Base-by-base conservation (phyloP, 2,113 vertebrate species). In the Orycteropus afer region DNA sequence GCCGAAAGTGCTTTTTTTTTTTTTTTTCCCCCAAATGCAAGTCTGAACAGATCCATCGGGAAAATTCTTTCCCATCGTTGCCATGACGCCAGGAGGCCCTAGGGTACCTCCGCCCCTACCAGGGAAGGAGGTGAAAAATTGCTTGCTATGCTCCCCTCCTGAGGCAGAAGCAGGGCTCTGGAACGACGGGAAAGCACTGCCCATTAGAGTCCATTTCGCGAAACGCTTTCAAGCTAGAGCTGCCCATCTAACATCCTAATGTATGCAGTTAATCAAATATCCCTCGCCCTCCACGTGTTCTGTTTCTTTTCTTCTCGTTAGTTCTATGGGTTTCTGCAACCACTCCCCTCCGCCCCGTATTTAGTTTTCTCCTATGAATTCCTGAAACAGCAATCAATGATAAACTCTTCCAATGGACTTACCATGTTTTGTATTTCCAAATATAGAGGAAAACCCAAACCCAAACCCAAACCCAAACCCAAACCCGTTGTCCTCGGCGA, bases 321-420 rank as follows among this genome's bases (percentile, higher is more conserved):
- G 45, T 87, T 93, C 34, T 89, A 2, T n/a, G n/a, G n/a, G n/a
- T n/a, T n/a, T n/a, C n/a, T n/a, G n/a, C n/a, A n/a, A n/a, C n/a
- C n/a, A n/a, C n/a, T n/a, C n/a, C n/a, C n/a, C n/a, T n/a, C n/a
- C n/a, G n/a, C n/a, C n/a, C n/a, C n/a, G n/a, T 3, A 45, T 45
- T 51, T 37, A 25, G 14, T 12, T 8, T 84, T 82, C 73, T 81
- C 37, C 32, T 89, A 5, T 42, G 55, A 22, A 89, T 88, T 94
- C 37, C 15, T 45, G 47, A 93, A 93, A 53, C 40, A 27, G 89
- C 20, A 84, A 45, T 77, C n/a, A 23, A 73, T 57, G 51, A 15
- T 91, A 79, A 91, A 37, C 15, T 81, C 27, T 94, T 69, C 85
- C 53, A 67, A 34, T 25, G 61, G 74, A 91, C 45, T 42, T 84